phyloP scores from a whole-genome alignment of 2,888 invertebrate genomes.

The Cantharis lateralis region DNA sequence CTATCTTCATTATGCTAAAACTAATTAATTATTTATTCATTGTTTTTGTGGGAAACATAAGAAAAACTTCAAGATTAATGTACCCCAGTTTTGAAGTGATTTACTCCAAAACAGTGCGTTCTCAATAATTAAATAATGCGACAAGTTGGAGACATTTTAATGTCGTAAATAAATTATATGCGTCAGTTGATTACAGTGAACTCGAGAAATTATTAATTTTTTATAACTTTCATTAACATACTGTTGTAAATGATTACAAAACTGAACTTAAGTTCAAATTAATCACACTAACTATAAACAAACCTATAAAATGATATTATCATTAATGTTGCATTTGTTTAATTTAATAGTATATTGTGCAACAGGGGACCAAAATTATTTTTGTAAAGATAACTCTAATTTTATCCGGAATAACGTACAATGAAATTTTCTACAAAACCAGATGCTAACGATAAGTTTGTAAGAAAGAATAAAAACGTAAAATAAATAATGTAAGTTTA shows the following conservation, averaged over 20 bases:
- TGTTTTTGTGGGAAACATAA: too few species aligned
- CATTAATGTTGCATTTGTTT: not conserved
- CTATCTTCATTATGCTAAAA: not conserved
- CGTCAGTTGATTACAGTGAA: not conserved
- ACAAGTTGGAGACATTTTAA: not conserved
- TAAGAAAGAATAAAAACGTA: not conserved
- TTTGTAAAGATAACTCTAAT: too few species aligned
- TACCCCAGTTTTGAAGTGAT: not conserved
- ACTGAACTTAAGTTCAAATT: not conserved
- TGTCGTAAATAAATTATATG: not conserved
- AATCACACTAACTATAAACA: not conserved
- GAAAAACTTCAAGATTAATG: not conserved
- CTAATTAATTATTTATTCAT: not conserved
- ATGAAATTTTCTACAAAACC: not conserved
- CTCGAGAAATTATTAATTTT: not conserved
- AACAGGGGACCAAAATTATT: too few species aligned
- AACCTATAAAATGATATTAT: not conserved
- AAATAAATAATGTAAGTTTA: not conserved
- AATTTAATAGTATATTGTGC: not conserved
- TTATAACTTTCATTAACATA: not conserved
- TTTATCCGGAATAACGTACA: not conserved
- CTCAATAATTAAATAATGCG: not conserved
- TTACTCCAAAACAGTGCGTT: not conserved
- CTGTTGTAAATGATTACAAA: not conserved
- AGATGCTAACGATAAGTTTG: not conserved